These are phyloP conservation scores for Incurvaria masculella DNA, from an alignment of 2,888 invertebrate genomes.

Conservation along the genomic window DNA sequence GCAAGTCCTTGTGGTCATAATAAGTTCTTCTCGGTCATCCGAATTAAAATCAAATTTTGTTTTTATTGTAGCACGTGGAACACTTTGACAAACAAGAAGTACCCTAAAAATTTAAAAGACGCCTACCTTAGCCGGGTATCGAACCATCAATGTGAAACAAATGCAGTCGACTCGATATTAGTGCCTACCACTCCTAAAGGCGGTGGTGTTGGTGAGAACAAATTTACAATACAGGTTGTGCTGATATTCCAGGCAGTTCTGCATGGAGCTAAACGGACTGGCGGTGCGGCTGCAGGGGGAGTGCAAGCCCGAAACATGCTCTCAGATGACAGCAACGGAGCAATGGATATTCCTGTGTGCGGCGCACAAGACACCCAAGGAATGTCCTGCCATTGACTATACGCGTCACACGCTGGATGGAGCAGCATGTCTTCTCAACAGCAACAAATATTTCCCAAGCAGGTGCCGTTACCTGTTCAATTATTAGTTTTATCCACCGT, in stretches of 20 bases:
- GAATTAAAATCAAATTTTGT: too few relatives aligned
- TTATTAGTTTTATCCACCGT: background rate
- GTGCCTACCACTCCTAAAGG: too few relatives aligned
- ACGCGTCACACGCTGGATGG: constrained; percentile 98
- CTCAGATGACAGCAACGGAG: constrained; percentile 99
- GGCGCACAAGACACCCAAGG: constrained; percentile 99
- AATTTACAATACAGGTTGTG: background rate
- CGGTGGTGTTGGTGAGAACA: constrained; percentile 1
- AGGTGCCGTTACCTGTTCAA: too few relatives aligned
- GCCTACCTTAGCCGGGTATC: constrained; percentile 4
- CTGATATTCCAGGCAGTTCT: constrained; percentile 80
- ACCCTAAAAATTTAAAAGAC: too few relatives aligned
- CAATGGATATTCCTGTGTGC: constrained; percentile 99
- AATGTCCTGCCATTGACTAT: constrained; percentile 99
- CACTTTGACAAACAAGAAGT: too few relatives aligned
- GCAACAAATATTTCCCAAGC: constrained; percentile 99
- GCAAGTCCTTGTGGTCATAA: too few relatives aligned
- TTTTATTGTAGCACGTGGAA: too few relatives aligned
- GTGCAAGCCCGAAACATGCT: constrained; percentile 95
- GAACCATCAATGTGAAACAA: too few relatives aligned
- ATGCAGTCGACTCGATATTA: too few relatives aligned
- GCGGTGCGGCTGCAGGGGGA: constrained; percentile 95
- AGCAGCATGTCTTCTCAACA: constrained; percentile 96
- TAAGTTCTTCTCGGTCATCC: too few relatives aligned
- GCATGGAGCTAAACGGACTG: constrained; percentile 98